Percentiles rank a stretch among this genome's conserved stretches.
phyloP scores from a whole-genome alignment of 2,888 invertebrate species.

The Dysmachus trigonus region DNA sequence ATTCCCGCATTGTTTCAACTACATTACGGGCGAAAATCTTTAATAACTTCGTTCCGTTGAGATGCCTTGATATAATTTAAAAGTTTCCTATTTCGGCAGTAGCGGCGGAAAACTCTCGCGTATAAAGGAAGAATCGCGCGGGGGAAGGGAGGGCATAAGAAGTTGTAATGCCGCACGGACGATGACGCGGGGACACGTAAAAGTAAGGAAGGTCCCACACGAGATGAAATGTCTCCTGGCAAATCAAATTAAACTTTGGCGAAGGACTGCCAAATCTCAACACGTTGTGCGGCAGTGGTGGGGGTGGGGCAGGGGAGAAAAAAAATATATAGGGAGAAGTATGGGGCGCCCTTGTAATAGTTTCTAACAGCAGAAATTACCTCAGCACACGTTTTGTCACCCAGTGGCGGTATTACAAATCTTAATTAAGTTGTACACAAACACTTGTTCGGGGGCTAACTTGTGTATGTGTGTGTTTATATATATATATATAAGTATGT shows the following conservation, averaged over 20 bases:
- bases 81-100: constrained; percentile 8
- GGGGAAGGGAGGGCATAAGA: constrained; percentile 1
- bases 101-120: neutral
- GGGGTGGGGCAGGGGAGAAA: neutral
- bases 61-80: constrained; percentile 23
- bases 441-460: constrained; percentile 46
- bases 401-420: constrained; percentile 53
- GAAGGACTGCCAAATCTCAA: constrained; percentile 8
- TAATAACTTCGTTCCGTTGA: constrained; percentile 12
- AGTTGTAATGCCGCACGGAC: constrained; percentile 3
- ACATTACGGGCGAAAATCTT: neutral
- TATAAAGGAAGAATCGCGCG: neutral
- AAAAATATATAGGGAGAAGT: too few relatives aligned
- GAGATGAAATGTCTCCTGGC: constrained; percentile 11
- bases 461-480: neutral
- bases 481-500: constrained; percentile 43
- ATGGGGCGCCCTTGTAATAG: neutral
- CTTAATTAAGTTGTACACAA: constrained; percentile 53
- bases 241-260: constrained; percentile 38
- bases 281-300: neutral
- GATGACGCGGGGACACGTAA: neutral
- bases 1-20: neutral
- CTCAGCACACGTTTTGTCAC: constrained; percentile 49
- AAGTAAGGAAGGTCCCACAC: neutral
- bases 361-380: constrained; percentile 36